These are phyloP conservation scores for Murina feae DNA, from an alignment of 2,113 vertebrate genomes.

Conservation along the genomic window DNA sequence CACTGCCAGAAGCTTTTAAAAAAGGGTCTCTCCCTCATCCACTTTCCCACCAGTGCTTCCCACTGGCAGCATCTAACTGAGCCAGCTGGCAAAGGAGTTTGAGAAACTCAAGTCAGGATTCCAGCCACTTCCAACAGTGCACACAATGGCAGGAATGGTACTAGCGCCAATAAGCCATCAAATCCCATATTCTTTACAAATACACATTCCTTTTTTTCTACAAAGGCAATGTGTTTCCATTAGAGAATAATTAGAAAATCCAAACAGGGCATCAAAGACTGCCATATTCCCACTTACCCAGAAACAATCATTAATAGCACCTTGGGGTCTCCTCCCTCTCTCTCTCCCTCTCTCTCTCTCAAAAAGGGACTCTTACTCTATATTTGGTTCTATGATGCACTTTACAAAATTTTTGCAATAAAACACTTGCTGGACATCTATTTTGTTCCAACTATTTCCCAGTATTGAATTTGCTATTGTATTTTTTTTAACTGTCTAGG, in stretches of 20 bases:
- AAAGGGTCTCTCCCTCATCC: not conserved
- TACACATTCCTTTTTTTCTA: not conserved
- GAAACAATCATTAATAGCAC: not conserved
- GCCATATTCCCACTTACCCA: not conserved
- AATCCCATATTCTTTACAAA: not conserved
- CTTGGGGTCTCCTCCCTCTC: not conserved
- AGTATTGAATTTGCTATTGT: not conserved
- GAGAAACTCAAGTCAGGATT: slow-evolving; percentile 13
- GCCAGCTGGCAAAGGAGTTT: not conserved
- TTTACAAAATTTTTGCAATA: not conserved
- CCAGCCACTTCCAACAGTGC: not conserved
- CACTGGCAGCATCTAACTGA: not conserved
- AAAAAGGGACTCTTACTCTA: not conserved
- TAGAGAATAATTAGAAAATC: not conserved
- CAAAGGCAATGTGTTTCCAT: not conserved
- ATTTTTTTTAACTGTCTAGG: not conserved
- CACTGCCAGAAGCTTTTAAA: not conserved
- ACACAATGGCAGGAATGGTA: not conserved
- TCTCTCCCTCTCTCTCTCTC: not conserved
- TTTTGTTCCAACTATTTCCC: not conserved
- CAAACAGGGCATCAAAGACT: not conserved
- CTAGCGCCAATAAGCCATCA: not conserved
- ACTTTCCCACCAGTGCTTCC: not conserved
- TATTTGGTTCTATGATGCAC: not conserved
- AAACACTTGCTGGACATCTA: not conserved